Base-by-base conservation (phyloP, 2,888 invertebrate genomes). In the Oxystoma pomonae region DNA sequence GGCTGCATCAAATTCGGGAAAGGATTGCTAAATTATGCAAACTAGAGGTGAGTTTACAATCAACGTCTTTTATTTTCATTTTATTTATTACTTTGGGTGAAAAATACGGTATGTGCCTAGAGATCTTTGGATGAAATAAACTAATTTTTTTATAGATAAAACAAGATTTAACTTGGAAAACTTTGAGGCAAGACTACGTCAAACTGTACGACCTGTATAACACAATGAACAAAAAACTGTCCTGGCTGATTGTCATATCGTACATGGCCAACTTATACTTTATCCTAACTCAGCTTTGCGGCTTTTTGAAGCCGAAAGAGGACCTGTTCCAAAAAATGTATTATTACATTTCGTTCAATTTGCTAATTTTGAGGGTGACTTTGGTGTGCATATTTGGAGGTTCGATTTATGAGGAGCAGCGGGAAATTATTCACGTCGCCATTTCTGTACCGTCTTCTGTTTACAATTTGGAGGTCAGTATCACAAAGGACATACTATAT, bases 221-320 rank as follows among this genome's bases (percentile, higher is more conserved):
- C 35, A 78, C 78, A 16, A 82, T 89, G 3, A 88, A 90, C 70
- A 76, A 79, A 0, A 80, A 84, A 35, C 81, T 90, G 12, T 87
- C 89, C 1, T 81, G 82, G 16, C 79, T 90, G 61, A 82, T 90
- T 0, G 76, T 91, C 0, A 74, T 90, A 1, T 88, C 89, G 0
- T 90, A 88, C 69, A 80, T 85, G 12, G 87, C 85, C 68, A 89
- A 91, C 75, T 81, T 91, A 58, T 91, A 87, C 75, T 90, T 89
- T 73, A 88, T 90, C 67, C 87, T 90, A 64, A 80, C 89, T 55
- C 89, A 90, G 73, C 80, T 91, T 7, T 90, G 88, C 71, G 82
- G 87, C 71, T 87, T 86, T 18, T 82, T 89, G 76, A 82, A 83
- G 22, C 62, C 66, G 67, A 68, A 69, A 9, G 68, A 66, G n/a